Conservation (phyloP, 2,888 invertebrate genomes). For the Drosophila engyochracea region DNA sequence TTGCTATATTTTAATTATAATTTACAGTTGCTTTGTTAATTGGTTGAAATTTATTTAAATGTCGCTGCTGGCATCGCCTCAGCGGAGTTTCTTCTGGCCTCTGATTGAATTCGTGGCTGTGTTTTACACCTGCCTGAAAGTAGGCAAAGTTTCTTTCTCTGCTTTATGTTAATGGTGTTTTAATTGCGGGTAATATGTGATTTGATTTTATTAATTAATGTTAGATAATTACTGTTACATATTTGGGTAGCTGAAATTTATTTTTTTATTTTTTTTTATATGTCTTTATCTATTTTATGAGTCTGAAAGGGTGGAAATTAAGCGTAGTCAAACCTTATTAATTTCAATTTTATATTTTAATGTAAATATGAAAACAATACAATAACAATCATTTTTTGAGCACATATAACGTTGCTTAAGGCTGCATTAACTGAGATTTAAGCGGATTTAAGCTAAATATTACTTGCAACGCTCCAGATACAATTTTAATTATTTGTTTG, state of each 20-base stretch:
- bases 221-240: constrained; percentile 1
- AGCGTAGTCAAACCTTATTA: not conserved
- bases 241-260: not conserved
- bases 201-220: constrained; percentile 3
- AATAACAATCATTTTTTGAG: too few species aligned
- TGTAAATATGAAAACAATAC: not conserved
- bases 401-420: not conserved
- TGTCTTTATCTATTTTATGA: not conserved
- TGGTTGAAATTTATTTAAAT: constrained; percentile 32
- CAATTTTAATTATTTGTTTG: not conserved
- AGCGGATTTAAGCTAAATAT: not conserved
- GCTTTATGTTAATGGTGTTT: not conserved
- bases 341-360: not conserved
- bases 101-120: not conserved
- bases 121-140: constrained; percentile 39
- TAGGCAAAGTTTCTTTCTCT: constrained; percentile 34
- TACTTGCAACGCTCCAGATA: not conserved
- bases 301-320: not conserved
- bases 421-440: not conserved
- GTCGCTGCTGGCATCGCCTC: not conserved
- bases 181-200: not conserved
- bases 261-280: not conserved
- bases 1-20: constrained; percentile 55
- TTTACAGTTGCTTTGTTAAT: constrained; percentile 47
- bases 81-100: constrained; percentile 24